Conservation (phyloP, 2,113 vertebrate species). For the Oophaga pumilio region DNA sequence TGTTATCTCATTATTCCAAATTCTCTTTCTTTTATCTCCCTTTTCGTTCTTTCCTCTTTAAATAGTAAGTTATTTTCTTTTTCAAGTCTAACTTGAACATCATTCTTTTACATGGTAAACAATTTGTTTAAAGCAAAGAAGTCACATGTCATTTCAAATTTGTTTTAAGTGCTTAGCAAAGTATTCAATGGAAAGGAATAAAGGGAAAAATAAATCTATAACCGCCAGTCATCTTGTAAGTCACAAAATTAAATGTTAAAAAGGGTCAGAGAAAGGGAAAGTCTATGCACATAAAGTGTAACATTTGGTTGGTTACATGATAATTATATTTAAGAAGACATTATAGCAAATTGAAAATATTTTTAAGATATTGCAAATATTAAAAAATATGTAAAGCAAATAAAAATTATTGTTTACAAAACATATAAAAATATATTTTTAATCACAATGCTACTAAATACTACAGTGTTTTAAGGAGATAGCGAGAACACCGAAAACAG, state of each 20-base stretch:
- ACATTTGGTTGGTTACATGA: neutral
- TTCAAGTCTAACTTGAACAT: neutral
- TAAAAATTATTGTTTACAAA: neutral
- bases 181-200: neutral
- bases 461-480: too few relatives aligned
- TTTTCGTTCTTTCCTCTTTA: slow-evolving; percentile 58
- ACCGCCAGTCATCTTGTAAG: neutral
- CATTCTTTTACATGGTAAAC: neutral
- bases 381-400: neutral
- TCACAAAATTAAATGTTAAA: neutral
- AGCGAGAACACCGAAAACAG: too few relatives aligned
- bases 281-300: neutral
- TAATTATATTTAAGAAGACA: neutral
- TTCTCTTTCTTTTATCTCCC: slow-evolving; percentile 43
- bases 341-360: neutral
- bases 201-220: neutral
- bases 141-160: neutral
- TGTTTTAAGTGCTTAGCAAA: neutral
- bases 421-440: neutral
- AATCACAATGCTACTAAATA: too few relatives aligned
- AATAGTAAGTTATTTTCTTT: slow-evolving; percentile 58
- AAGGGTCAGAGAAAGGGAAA: neutral
- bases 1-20: slow-evolving; percentile 51
- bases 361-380: neutral
- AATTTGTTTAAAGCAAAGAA: neutral